Base-by-base conservation (phyloP, 2,797 vertebrate species). In the Gymnoscopelus braueri region DNA sequence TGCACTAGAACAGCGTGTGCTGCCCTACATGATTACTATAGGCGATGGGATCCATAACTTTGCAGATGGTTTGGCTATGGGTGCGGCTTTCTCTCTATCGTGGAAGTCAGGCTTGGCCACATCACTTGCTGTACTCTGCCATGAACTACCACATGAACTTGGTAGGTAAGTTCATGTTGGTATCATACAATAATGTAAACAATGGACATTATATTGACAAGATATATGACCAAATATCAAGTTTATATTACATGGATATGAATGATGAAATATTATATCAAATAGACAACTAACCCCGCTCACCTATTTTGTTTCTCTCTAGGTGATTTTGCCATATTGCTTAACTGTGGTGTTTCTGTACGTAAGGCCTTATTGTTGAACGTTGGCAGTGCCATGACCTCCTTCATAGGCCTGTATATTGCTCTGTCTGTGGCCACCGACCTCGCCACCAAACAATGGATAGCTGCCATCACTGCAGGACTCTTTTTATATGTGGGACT, bases 401-500 rank as follows among this genome's bases (percentile, higher is more conserved):
- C 96, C 0, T 97, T 97, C 72, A 3, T 90, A 0, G 96, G 96
- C 12, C 87, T 97, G 74, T 98, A 95, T 67, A 88, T 96, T 9
- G 94, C 94, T 0, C 93, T 97, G 5, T 93, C 93, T 0, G 64
- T 95, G 1, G 89, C 95, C 19, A 93, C 95, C 0, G 80, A 95
- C 11, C 58, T 93, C 0, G 74, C 81, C 0, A 87, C 95, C 4
- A 82, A 91, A 63, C 87, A 95, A 63, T 97, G 96, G 96, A 96
- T 97, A 49, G 90, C 94, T 10, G 94, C 96, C 0, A 52, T 97
- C 1, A 94, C 96, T 8, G 82, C 94, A 0, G 96, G 96, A 1
- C 94, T 98, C 51, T 98, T 98, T 84, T 91, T 98, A 44, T 97
- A 97, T 0, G 95, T 98, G 69, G 96, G 95, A 0, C 92, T 97